These are phyloP conservation scores for Drosophila kambysellisi DNA, from an alignment of 2,888 invertebrate genomes.

Conservation along the genomic window DNA sequence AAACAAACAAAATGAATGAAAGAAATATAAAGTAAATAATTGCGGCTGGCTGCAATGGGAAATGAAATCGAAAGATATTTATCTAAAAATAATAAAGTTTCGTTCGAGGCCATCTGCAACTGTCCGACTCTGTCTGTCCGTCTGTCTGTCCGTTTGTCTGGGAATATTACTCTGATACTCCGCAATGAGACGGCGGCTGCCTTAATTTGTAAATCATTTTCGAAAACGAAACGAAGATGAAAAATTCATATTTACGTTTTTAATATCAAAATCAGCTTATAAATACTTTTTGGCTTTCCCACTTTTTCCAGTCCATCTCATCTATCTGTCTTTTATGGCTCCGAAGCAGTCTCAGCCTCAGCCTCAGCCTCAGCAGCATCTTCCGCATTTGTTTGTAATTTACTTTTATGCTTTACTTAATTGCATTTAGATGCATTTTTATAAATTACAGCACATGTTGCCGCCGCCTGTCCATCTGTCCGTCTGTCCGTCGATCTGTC, in stretches of 20 bases:
- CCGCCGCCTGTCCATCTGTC: neutral
- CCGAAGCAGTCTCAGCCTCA: conserved; percentile 32
- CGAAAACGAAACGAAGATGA: conserved; percentile 20
- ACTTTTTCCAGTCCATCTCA: conserved; percentile 1
- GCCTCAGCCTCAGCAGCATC: conserved; percentile 51
- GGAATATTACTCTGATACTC: neutral
- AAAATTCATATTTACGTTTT: conserved; percentile 34
- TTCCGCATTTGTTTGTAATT: conserved; percentile 81
- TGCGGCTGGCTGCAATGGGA: conserved; percentile 49
- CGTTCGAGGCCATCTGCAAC: conserved; percentile 51
- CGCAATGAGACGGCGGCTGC: conserved; percentile 62
- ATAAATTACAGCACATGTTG: conserved; percentile 74
- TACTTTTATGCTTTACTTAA: conserved; percentile 82
- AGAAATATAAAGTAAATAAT: conserved; percentile 72
- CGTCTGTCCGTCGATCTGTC: neutral
- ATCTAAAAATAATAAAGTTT: conserved; percentile 79
- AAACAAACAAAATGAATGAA: conserved; percentile 28
- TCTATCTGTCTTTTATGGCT: conserved; percentile 3
- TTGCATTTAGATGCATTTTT: conserved; percentile 82
- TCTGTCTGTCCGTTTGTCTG: conserved; percentile 8
- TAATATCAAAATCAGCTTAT: conserved; percentile 74
- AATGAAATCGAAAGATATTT: conserved; percentile 79
- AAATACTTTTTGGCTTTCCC: conserved; percentile 45
- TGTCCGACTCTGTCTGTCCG: conserved; percentile 7
- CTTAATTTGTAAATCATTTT: conserved; percentile 75